Evolutionary conservation across 2,113 vertebrate species (phyloP).

Genomic region (Scomber colias): DNA sequence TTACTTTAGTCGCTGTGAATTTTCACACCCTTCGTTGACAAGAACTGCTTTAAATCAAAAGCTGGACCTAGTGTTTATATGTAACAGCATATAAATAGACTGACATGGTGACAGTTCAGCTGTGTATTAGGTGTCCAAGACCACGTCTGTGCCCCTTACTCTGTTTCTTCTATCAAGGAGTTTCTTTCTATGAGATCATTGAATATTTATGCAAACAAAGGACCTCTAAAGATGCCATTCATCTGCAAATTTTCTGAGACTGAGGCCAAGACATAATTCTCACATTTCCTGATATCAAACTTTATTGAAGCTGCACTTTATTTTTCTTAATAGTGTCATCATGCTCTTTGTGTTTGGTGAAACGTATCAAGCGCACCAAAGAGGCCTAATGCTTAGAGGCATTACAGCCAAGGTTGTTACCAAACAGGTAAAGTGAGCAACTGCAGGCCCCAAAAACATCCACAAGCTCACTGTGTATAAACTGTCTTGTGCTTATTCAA

Average conservation of each 20-base stretch:
- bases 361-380: background rate
- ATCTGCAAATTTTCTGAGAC: background rate
- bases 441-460: background rate
- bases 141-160: conserved; percentile 28
- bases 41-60: conserved; percentile 25
- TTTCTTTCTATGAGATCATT: background rate
- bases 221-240: too few relatives aligned
- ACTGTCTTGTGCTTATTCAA: background rate
- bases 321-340: too few relatives aligned
- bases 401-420: background rate
- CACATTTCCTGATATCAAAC: background rate
- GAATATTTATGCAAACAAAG: background rate
- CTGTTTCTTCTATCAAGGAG: background rate
- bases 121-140: conserved; percentile 31
- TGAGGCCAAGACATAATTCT: background rate
- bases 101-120: conserved; percentile 24
- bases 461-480: background rate
- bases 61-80: background rate
- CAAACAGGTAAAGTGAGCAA: background rate
- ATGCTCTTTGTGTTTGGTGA: background rate
- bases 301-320: background rate
- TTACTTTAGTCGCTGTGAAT: background rate
- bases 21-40: background rate
- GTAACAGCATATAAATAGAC: conserved; percentile 43
- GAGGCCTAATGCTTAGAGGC: background rate